Evolutionary conservation across 37 sponge, comb jelly and placozoan genomes (phyloP), one percentile per base, ranked within the genome.

Genomic region (Aplysina aerophoba): DNA sequence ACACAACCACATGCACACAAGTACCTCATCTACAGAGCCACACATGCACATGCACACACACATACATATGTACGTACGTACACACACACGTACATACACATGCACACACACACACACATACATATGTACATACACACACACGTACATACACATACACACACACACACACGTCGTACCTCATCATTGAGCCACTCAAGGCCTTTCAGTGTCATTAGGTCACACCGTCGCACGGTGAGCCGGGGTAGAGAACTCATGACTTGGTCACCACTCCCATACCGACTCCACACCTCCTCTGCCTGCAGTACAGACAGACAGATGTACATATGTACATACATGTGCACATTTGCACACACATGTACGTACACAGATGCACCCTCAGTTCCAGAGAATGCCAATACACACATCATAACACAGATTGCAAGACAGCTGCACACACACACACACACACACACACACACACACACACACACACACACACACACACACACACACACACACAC

Each of bases 131-230:
- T 8, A 62, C 27, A 62, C 63, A 62, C 27, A 27, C 27, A 62
- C 27, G 13, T 13, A 28, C n/a, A 27, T 8, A 72, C 38, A 31
- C 21, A 33, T 12, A 72, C 34, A 41, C 41, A n/a, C 25, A 21
- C 19, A 69, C 44, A 53, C 24, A 67, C 81, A 44, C 56, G n/a
- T n/a, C n/a, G n/a, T n/a, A 97, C 96, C 88, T 92, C 92, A 80
- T 97, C 98, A 87, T 97, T 97, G 21, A 97, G 90, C 98, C 98
- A 97, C 0, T 63, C 58, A 17, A 83, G 27, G 0, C 90, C 92
- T 35, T 24, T 38, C 30, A 97, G 74, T 22, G 96, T 95, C 30
- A 36, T 58, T 14, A 97, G 66, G 65, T 97, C 98, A 28, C 60
- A 54, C 63, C 98, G 41, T 0, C 74, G 82, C 25, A 97, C 83